Base-by-base conservation (phyloP, 2,113 vertebrate genomes). In the Euleptes europaea region DNA sequence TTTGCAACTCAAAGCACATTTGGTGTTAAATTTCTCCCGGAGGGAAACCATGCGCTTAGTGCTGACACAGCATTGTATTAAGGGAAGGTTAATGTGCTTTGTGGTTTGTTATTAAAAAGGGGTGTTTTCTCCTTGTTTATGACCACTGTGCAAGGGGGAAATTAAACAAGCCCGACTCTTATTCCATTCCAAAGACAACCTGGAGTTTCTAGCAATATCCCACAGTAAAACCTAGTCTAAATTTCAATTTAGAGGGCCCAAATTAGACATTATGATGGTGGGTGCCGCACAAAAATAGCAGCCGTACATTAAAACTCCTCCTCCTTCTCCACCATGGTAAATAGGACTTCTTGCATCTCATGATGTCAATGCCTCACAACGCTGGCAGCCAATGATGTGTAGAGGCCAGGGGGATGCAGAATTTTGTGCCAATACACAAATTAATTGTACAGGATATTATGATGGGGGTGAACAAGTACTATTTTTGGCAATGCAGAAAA, bases 1-100 rank as follows among this genome's bases (percentile, higher is more conserved):
- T 82, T 13, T 86, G 44, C 0, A 79, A 51, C 66, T 83, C 35
- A 79, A 80, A 87, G 40, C 67, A 83, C 67, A 70, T 71, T 86
- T 47, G 90, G n/a, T 73, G 54, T 76, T 54, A 84, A 23, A 47
- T 80, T 57, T 79, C 42, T 84, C 14, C 40, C 31, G 54, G 78
- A 81, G 44, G 47, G 67, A 88, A 86, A 9, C 31, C 66, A 65
- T 1, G 77, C 69, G 69, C 42, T 38, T 49, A 57, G n/a, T 79
- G 2, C 1, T 79, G 15, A 82, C 17, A 73, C 6, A 33, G 19
- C 21, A 78, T 13, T 67, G 21, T 3, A 40, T 83, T 49, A 82
- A 65, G 51, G 31, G 84, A 47, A 83, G 79, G 54, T 2, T 44
- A 82, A 73, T 69, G 1, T 13, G 44, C 11, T 78, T 40, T 63